Evolutionary conservation across 2,113 vertebrate genomes (phyloP).

Genomic region (Cepphus grylle): DNA sequence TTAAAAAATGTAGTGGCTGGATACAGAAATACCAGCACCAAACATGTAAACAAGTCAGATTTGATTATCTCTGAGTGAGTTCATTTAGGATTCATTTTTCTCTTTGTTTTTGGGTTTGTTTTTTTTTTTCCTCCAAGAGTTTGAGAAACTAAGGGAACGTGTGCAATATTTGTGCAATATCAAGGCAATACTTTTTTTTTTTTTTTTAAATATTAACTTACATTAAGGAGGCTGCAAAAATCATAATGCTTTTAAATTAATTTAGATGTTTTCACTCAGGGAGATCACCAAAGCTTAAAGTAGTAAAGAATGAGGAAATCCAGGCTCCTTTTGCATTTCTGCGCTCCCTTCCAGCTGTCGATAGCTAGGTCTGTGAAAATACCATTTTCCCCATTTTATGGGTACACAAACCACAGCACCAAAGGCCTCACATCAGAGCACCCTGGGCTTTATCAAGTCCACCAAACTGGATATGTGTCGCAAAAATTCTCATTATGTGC

Average conservation of each 20-base stretch:
- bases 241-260: not conserved
- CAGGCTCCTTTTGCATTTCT: not conserved
- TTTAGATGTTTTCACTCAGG: not conserved
- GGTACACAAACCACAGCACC: not conserved
- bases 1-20: conserved; percentile 57
- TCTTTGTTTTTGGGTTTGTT: not conserved
- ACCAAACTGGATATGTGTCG: not conserved
- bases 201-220: not conserved
- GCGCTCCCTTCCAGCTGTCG: not conserved
- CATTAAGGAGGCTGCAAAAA: not conserved
- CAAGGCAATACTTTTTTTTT: not conserved
- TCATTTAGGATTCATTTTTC: conserved; percentile 48
- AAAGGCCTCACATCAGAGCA: not conserved
- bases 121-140: not conserved
- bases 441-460: not conserved
- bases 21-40: conserved; percentile 58
- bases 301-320: not conserved
- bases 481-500: not conserved
- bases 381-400: not conserved
- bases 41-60: conserved; percentile 71
- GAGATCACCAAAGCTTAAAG: not conserved
- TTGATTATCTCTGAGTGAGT: conserved; percentile 62
- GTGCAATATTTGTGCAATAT: not conserved
- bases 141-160: not conserved
- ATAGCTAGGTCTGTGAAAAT: not conserved